These are phyloP conservation scores for Cettia cetti DNA, from an alignment of 2,113 vertebrate species.

Conservation along the genomic window DNA sequence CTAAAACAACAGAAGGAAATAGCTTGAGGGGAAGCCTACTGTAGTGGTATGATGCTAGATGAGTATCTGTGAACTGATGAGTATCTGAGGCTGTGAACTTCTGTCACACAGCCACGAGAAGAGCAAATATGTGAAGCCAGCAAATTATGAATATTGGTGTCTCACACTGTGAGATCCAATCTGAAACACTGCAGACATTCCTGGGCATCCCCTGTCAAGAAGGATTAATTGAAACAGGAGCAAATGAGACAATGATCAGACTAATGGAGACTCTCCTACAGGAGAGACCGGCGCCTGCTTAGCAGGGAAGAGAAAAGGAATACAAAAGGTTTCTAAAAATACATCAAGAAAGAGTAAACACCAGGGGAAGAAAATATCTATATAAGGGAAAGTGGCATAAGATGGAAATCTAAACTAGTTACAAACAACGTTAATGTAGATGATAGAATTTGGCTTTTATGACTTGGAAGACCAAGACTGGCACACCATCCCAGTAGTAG, in stretches of 20 bases:
- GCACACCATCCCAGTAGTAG: neutral
- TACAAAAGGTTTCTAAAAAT: conserved; percentile 19
- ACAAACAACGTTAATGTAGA: neutral
- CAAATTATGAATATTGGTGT: neutral
- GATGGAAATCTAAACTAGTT: neutral
- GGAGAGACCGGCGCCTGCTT: neutral
- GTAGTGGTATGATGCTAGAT: neutral
- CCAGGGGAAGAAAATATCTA: neutral
- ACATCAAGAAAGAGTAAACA: neutral
- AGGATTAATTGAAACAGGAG: neutral
- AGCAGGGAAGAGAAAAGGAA: neutral
- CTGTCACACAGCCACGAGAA: neutral
- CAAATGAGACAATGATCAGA: neutral
- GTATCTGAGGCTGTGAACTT: too few species aligned
- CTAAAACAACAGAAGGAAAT: neutral
- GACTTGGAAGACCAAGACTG: neutral
- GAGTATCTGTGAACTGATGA: neutral
- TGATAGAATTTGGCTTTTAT: neutral
- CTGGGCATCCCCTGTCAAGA: neutral
- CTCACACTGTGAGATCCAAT: neutral
- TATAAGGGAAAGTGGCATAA: neutral
- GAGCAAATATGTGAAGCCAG: neutral
- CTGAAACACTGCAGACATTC: neutral
- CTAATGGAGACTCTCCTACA: neutral
- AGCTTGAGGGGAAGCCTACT: neutral